These are phyloP conservation scores for Monochamus saltuarius DNA, from an alignment of 1,140 invertebrate species.

Conservation along the genomic window DNA sequence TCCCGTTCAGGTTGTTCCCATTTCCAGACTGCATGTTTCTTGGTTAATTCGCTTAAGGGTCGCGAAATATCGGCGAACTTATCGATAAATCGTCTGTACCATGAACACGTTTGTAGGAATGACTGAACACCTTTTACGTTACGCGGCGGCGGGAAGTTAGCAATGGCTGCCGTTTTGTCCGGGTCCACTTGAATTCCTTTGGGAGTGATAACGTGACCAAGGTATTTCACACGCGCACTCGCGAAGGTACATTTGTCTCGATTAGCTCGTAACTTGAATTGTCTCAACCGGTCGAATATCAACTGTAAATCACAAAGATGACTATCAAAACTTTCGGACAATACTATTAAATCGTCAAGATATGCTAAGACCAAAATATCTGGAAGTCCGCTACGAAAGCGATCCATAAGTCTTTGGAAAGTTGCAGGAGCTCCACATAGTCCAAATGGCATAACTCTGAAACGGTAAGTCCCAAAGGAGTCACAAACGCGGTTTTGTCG, in stretches of 20 bases:
- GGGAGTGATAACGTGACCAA: neutral
- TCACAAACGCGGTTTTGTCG: slow-evolving; percentile 38
- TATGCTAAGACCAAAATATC: too few species aligned
- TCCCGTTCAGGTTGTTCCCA: slow-evolving; percentile 6
- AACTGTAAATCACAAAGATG: too few species aligned
- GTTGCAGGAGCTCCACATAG: slow-evolving; percentile 40
- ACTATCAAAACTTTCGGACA: too few species aligned
- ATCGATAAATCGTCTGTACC: slow-evolving; percentile 33
- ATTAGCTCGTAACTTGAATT: slow-evolving; percentile 1
- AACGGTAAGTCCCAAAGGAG: neutral
- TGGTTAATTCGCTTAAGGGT: slow-evolving; percentile 26
- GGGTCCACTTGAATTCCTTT: too few species aligned
- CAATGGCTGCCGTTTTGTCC: slow-evolving; percentile 21
- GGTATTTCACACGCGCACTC: neutral
- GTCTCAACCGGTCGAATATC: too few species aligned
- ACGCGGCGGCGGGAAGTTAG: slow-evolving; percentile 26
- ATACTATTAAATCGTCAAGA: too few species aligned
- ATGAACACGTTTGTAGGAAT: slow-evolving; percentile 32
- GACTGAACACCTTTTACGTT: slow-evolving; percentile 38
- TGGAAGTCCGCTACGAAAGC: too few species aligned
- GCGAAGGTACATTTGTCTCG: slow-evolving; percentile 8
- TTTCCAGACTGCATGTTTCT: slow-evolving; percentile 20
- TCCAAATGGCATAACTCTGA: slow-evolving; percentile 45
- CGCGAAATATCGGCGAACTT: slow-evolving; percentile 28
- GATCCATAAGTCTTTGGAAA: slow-evolving; percentile 46